Evolutionary conservation across 2,888 invertebrate species (phyloP).

Genomic region (Apocheima hispidaria): DNA sequence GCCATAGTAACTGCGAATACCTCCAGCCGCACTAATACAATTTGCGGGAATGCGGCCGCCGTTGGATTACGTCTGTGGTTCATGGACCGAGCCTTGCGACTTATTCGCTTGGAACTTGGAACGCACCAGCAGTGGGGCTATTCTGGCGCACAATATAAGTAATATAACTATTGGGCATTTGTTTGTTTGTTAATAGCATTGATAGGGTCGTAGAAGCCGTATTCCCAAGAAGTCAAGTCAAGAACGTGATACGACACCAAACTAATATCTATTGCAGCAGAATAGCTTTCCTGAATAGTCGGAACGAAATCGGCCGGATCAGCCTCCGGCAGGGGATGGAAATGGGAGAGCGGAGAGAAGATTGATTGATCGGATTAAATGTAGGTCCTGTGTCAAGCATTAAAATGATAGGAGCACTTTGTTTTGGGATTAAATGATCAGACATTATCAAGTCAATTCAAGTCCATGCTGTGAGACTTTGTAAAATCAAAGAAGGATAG

Average conservation of each 20-base stretch:
- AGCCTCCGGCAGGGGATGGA: slow-evolving; percentile 5
- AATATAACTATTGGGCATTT: too few relatives aligned
- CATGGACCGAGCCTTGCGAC: slow-evolving; percentile 28
- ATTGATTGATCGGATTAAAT: slow-evolving; percentile 14
- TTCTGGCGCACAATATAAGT: slow-evolving; percentile 6
- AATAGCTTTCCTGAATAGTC: slow-evolving; percentile 3
- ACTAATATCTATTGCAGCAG: slow-evolving; percentile 4
- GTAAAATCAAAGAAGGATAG: too few relatives aligned
- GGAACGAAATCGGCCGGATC: slow-evolving; percentile 10
- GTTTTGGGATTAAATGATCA: background rate
- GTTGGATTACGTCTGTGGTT: slow-evolving; percentile 50
- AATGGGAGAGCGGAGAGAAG: slow-evolving; percentile 1
- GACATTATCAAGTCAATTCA: background rate
- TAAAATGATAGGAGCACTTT: background rate
- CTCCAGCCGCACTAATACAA: slow-evolving; percentile 58
- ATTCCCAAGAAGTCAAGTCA: too few relatives aligned
- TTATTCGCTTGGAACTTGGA: slow-evolving; percentile 1
- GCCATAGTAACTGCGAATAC: slow-evolving; percentile 29
- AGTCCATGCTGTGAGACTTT: background rate
- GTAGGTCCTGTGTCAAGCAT: background rate
- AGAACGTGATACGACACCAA: too few relatives aligned
- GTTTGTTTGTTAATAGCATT: background rate
- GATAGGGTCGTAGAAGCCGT: too few relatives aligned
- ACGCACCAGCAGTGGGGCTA: background rate
- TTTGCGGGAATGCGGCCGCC: slow-evolving; percentile 68